Evolutionary conservation across 2,888 invertebrate species (phyloP).

Genomic region (Orthonevra nobilis): DNA sequence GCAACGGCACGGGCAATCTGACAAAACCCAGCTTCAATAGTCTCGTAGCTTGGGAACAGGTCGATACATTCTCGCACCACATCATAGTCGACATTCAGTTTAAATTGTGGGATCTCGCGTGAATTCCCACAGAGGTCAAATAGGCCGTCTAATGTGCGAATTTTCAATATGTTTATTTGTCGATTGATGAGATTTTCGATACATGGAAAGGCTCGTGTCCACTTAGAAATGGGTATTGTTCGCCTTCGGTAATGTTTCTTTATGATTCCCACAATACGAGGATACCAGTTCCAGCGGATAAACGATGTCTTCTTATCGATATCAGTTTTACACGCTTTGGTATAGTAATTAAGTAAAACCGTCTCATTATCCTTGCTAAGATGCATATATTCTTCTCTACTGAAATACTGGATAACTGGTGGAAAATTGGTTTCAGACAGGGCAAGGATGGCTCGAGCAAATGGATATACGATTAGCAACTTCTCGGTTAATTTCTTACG

Average conservation of each 20-base stretch:
- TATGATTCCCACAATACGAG: slow-evolving; percentile 77
- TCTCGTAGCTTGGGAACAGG: slow-evolving; percentile 83
- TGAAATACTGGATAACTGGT: slow-evolving; percentile 77
- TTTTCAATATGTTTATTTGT: slow-evolving; percentile 85
- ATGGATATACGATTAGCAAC: slow-evolving; percentile 84
- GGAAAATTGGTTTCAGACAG: slow-evolving; percentile 79
- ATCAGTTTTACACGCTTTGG: slow-evolving; percentile 73
- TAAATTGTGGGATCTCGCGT: slow-evolving; percentile 83
- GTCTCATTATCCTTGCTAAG: slow-evolving; percentile 63
- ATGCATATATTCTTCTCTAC: slow-evolving; percentile 46
- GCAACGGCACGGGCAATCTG: slow-evolving; percentile 82
- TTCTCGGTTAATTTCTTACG: slow-evolving; percentile 82
- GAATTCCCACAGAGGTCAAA: slow-evolving; percentile 82
- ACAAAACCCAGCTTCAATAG: slow-evolving; percentile 83
- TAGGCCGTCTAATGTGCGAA: slow-evolving; percentile 84
- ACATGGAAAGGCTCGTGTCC: slow-evolving; percentile 78
- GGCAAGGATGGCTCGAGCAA: slow-evolving; percentile 81
- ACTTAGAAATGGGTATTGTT: slow-evolving; percentile 73
- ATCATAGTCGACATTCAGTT: slow-evolving; percentile 80
- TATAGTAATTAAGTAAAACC: slow-evolving; percentile 72
- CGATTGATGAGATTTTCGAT: slow-evolving; percentile 81
- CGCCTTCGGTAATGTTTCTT: slow-evolving; percentile 76
- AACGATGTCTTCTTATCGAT: slow-evolving; percentile 78
- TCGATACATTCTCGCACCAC: slow-evolving; percentile 77
- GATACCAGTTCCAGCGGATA: slow-evolving; percentile 80